Evolutionary conservation across 2,113 vertebrate species (phyloP).

Genomic region (Eulemur macaco): DNA sequence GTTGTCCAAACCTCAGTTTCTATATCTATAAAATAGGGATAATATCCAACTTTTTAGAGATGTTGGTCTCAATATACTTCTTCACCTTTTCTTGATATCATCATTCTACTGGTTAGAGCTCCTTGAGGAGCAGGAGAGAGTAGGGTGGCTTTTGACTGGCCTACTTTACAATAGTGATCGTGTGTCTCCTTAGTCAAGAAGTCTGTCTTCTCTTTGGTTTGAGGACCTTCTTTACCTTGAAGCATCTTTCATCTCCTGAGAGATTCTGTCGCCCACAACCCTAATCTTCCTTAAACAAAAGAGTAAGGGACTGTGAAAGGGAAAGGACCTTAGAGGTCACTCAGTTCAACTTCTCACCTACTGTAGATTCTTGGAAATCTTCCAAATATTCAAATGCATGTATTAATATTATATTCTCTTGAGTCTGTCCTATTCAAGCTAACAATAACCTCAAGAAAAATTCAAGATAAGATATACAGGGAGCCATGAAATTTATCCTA

Average conservation of each 20-base stretch:
- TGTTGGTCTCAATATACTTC: not conserved
- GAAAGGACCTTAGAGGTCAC: not conserved
- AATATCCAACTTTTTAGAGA: conserved; percentile 17
- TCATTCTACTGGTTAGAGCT: not conserved
- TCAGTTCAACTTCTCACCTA: not conserved
- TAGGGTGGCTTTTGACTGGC: not conserved
- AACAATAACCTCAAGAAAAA: conserved; percentile 10
- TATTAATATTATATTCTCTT: not conserved
- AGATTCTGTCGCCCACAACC: not conserved
- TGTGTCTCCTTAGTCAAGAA: not conserved
- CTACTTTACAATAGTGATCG: not conserved
- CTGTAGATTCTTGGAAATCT: not conserved
- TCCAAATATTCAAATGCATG: not conserved
- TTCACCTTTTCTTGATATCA: not conserved
- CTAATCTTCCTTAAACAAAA: not conserved
- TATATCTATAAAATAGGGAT: not conserved
- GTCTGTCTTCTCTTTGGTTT: not conserved
- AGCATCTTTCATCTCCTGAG: not conserved
- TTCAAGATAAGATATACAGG: not conserved
- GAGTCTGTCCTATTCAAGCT: not conserved
- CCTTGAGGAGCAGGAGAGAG: not conserved
- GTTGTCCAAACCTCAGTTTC: not conserved
- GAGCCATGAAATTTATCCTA: not conserved
- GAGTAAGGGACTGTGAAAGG: not conserved
- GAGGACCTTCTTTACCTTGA: not conserved